Conservation (phyloP, 2,797 vertebrate species). For the Sciurus vulgaris region DNA sequence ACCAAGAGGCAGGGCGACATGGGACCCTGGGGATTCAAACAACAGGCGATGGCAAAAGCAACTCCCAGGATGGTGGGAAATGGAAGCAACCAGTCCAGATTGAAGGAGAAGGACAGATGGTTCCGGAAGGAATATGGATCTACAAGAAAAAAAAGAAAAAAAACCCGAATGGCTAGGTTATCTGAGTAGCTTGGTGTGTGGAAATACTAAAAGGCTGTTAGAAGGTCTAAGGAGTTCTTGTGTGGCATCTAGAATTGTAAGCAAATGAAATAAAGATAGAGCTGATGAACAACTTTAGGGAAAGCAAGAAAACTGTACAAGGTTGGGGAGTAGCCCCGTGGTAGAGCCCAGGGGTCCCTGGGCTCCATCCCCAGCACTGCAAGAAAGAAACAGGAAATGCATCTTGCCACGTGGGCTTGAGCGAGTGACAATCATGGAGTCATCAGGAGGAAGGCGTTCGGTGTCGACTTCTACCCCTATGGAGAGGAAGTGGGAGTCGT, state of each 20-base stretch:
- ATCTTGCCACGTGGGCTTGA: background rate
- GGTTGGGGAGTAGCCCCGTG: background rate
- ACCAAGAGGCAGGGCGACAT: background rate
- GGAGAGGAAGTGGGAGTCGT: background rate
- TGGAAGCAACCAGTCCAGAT: background rate
- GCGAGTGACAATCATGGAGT: background rate
- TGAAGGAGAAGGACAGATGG: background rate
- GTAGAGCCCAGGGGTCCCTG: background rate
- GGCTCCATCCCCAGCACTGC: background rate
- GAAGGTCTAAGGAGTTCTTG: slow-evolving; percentile 16
- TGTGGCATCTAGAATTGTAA: background rate
- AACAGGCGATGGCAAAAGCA: background rate
- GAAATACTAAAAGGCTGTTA: slow-evolving; percentile 3
- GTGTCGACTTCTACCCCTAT: background rate
- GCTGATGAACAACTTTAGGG: background rate
- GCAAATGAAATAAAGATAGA: background rate
- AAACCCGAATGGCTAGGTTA: background rate
- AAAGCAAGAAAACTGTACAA: slow-evolving; percentile 6
- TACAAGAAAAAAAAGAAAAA: background rate
- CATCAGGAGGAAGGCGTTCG: background rate
- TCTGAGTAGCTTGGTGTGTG: background rate
- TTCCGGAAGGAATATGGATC: fast-evolving
- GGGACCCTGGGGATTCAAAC: background rate
- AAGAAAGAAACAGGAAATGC: background rate
- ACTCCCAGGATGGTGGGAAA: background rate